Evolutionary conservation across 2,797 vertebrate species (phyloP), one percentile per base, ranked within the genome.

Genomic region (Gymnodraco acuticeps): DNA sequence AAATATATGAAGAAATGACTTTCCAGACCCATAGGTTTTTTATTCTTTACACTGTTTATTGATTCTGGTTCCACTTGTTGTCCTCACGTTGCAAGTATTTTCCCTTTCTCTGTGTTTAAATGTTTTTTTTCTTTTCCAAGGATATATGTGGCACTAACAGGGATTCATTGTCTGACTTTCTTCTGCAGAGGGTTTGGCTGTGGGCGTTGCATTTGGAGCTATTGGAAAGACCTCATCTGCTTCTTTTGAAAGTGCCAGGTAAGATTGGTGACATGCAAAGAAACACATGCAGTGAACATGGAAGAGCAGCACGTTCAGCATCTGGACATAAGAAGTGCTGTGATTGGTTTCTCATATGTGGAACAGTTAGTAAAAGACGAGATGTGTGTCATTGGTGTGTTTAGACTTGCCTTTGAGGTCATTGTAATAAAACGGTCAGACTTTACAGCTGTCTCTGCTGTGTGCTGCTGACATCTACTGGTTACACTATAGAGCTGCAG

Each of bases 161-260:
- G 31, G 10, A 62, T 78, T 15, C 58, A n/a, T 3, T 15, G 10
- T 13, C 9, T 70, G 9, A 73, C 14, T 13, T 61, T 45, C 62
- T 1, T 87, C 55, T 75, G 38, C 95, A 99, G 98, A 99, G 96
- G 98, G 98, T 17, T 91, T 99, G 70, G 98, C 98, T 5, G 98
- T 99, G 10, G 98, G 98, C 2, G 98, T 99, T 46, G 97, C 95
- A 51, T 99, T 99, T 0, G 98, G 96, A 50, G 98, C 97, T 2
- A 9, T 97, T 3, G 98, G 96, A 19, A 99, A 97, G 92, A 96
- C 97, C 0, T 42, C 94, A 0, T 96, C 97, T 13, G 97, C 98
- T 0, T 98, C 97, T 0, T 98, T 99, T 67, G 97, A 99, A 64
- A 97, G 96, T 0, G 97, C 98, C 90, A 96, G 98, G 98, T 98